These are phyloP conservation scores for Salvelinus alpinus DNA, from an alignment of 2,113 vertebrate genomes.

Conservation along the genomic window DNA sequence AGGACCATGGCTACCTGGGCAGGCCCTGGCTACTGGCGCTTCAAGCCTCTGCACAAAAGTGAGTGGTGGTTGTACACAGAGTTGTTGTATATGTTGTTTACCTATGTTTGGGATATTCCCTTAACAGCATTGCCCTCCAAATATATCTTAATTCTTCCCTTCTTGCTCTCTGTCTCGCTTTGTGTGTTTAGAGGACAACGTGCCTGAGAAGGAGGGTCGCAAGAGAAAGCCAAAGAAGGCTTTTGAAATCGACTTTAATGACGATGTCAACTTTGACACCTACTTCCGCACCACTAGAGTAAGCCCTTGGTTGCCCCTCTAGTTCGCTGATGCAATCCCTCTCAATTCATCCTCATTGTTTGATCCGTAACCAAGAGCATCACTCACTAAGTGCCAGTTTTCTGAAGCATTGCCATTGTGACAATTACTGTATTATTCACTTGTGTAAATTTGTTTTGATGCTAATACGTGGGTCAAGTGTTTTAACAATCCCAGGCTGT, in stretches of 20 bases:
- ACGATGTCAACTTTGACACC: slow-evolving; percentile 79
- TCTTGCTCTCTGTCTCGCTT: slow-evolving; percentile 4
- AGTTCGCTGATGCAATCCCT: not conserved
- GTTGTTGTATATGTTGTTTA: not conserved
- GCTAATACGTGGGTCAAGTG: not conserved
- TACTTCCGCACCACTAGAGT: slow-evolving; percentile 85
- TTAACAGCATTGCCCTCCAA: not conserved
- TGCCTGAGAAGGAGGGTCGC: slow-evolving; percentile 74
- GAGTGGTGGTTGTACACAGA: slow-evolving; percentile 41
- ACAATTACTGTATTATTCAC: not conserved
- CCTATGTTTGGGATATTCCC: not conserved
- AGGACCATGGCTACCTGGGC: slow-evolving; percentile 90
- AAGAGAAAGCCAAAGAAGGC: slow-evolving; percentile 77
- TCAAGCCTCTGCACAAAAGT: slow-evolving; percentile 85
- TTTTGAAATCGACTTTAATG: slow-evolving; percentile 84
- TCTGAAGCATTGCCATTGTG: not conserved
- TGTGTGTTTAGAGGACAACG: slow-evolving; percentile 69
- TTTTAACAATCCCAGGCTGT: not conserved
- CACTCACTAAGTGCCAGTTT: not conserved
- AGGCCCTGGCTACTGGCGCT: slow-evolving; percentile 94
- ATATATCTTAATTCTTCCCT: not conserved
- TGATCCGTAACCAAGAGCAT: no score
- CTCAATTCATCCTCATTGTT: not conserved
- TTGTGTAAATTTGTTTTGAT: not conserved
- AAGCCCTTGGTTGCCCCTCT: slow-evolving; percentile 14